phyloP scores from a whole-genome alignment of 2,888 invertebrate species.

The Girardia tigrina region DNA sequence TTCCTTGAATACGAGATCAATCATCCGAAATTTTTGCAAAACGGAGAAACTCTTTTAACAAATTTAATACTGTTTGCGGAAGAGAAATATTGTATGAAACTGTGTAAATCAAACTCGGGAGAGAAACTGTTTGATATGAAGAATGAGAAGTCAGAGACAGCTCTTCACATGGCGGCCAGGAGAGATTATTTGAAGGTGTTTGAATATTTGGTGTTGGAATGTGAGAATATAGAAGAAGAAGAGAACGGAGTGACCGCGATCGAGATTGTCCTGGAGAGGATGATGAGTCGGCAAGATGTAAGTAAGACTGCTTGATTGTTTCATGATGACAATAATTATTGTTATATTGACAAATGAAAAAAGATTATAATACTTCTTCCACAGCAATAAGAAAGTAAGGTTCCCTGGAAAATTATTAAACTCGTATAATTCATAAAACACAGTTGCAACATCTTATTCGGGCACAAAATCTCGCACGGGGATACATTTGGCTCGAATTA shows the following conservation, averaged over 20 bases:
- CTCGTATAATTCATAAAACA: too few relatives aligned
- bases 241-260: not conserved
- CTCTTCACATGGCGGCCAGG: not conserved
- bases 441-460: too few relatives aligned
- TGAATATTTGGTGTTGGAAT: not conserved
- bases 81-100: not conserved
- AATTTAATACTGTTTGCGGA: not conserved
- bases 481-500: too few relatives aligned
- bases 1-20: not conserved
- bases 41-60: constrained; percentile 1
- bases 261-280: not conserved
- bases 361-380: too few relatives aligned
- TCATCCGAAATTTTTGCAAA: not conserved
- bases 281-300: not conserved
- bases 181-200: not conserved
- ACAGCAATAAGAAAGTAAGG: too few relatives aligned
- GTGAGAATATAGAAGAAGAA: not conserved
- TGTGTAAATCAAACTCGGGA: not conserved
- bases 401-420: too few relatives aligned
- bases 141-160: not conserved
- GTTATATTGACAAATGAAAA: too few relatives aligned
- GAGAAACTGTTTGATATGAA: not conserved
- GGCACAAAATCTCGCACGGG: too few relatives aligned
- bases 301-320: too few relatives aligned
- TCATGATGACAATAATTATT: too few relatives aligned